Base-by-base conservation (phyloP, 2,113 vertebrate species). In the Stictonetta naevosa region DNA sequence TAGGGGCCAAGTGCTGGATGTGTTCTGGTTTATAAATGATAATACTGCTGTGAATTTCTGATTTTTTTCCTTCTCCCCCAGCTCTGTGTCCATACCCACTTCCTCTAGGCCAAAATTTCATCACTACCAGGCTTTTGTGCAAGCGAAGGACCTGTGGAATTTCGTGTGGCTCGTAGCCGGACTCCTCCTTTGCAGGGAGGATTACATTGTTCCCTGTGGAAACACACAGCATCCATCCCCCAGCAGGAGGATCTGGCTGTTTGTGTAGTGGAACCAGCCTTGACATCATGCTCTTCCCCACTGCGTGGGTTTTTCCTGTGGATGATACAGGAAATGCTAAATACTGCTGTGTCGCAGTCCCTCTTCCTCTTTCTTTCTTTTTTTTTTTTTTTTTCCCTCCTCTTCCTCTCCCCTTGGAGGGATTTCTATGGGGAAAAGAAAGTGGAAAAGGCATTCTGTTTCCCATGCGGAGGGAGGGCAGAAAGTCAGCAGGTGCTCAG, bases 251-350 rank as follows among this genome's bases (percentile, higher is more conserved):
- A 92, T 93, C 66, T 96, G 81, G 67, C 71, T 76, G 86, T 91
- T 91, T 46, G 15, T 23, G 58, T 89, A 89, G 28, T 72, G 88
- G 75, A 82, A 44, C 52, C 58, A 76, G 73, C 80, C 86, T 94
- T 92, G 74, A 93, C 92, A 92, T 40, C 60, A 10, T 20, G 53
- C 86, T 92, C 91, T 96, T 96, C 77, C 64, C 74, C 13, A 3
- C 77, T 93, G 83, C 2, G 40, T 94, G 92, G 93, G 74, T 38
- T 96, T 95, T 96, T 94, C 93, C 95, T 95, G 88, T 58, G 38
- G 36, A 66, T 74, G 81, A 87, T 83, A 58, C 81, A 92, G 95
- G 95, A 96, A 96, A 87, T 83, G 86, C 88, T 87, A 28, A 88
- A 46, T 66, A 18, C 19, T 38, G 22, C 6, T 76, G 71, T 69